Percentiles rank a stretch among this genome's conserved stretches.
Evolutionary conservation across 2,113 vertebrate genomes (phyloP).

Genomic region (Malurus alboscapulatus): DNA sequence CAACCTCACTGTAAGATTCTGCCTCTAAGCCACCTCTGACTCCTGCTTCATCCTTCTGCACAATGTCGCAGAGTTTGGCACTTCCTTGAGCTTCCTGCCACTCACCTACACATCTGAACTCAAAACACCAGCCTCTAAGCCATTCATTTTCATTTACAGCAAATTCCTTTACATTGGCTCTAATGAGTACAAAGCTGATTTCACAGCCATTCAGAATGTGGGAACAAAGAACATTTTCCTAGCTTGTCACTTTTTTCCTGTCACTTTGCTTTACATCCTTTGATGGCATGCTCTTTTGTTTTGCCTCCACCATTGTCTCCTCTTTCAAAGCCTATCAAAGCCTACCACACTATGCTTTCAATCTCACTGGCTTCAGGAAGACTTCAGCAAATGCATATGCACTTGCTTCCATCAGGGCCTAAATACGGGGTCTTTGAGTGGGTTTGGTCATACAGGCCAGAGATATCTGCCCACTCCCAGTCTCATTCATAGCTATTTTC

Average conservation of each 20-base stretch:
- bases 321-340: slow-evolving; percentile 50
- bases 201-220: slow-evolving; percentile 61
- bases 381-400: slow-evolving; percentile 3
- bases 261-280: slow-evolving; percentile 60
- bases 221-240: slow-evolving; percentile 51
- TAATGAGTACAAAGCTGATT: slow-evolving; percentile 57
- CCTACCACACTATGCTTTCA: slow-evolving; percentile 36
- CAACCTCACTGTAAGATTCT: background rate
- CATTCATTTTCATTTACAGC: slow-evolving; percentile 53
- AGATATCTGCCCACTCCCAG: background rate
- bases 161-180: slow-evolving; percentile 29
- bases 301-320: slow-evolving; percentile 47
- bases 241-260: slow-evolving; percentile 58
- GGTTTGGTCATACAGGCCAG: background rate
- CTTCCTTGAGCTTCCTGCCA: slow-evolving; percentile 17
- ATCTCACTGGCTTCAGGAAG: background rate
- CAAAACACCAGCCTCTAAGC: slow-evolving; percentile 45
- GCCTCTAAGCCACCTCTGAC: slow-evolving; percentile 11
- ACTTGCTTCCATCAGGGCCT: background rate
- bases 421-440: background rate
- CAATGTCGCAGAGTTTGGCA: background rate
- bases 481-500: background rate
- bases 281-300: slow-evolving; percentile 56
- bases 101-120: slow-evolving; percentile 39
- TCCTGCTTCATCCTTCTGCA: background rate